Evolutionary conservation across 2,888 invertebrate species (phyloP).

Genomic region (Volucella inflata): DNA sequence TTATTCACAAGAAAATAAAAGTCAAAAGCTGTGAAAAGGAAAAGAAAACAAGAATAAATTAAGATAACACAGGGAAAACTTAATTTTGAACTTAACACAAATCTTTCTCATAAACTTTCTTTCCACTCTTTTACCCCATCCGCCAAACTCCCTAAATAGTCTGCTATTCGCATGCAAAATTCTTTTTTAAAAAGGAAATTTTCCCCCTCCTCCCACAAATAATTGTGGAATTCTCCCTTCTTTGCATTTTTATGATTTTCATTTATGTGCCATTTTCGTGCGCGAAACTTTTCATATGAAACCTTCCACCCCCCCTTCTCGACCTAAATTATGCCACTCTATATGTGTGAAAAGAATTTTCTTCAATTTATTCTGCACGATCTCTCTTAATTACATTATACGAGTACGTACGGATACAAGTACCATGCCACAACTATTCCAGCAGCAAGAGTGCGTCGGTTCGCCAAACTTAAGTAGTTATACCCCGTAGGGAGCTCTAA

Average conservation of each 20-base stretch:
- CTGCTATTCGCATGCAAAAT: slow-evolving; percentile 18
- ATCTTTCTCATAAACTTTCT: slow-evolving; percentile 12
- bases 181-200: slow-evolving; percentile 9
- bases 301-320: background rate
- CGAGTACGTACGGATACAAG: too few species aligned
- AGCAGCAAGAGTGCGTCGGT: background rate
- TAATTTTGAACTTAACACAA: slow-evolving; percentile 39
- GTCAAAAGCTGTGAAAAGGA: too few species aligned
- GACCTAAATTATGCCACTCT: background rate
- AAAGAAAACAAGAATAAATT: too few species aligned
- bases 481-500: background rate
- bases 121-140: background rate
- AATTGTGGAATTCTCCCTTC: slow-evolving; percentile 27
- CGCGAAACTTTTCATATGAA: slow-evolving; percentile 40
- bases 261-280: slow-evolving; percentile 34
- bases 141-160: background rate
- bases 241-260: slow-evolving; percentile 35
- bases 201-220: slow-evolving; percentile 8
- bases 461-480: slow-evolving; percentile 2
- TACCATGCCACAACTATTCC: slow-evolving; percentile 2
- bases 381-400: slow-evolving; percentile 15
- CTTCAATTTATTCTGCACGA: background rate
- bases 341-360: slow-evolving; percentile 4
- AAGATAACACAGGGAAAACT: background rate
- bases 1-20: too few species aligned